Conservation (phyloP, 2,113 vertebrate genomes). For the Herpetotheres cachinnans region DNA sequence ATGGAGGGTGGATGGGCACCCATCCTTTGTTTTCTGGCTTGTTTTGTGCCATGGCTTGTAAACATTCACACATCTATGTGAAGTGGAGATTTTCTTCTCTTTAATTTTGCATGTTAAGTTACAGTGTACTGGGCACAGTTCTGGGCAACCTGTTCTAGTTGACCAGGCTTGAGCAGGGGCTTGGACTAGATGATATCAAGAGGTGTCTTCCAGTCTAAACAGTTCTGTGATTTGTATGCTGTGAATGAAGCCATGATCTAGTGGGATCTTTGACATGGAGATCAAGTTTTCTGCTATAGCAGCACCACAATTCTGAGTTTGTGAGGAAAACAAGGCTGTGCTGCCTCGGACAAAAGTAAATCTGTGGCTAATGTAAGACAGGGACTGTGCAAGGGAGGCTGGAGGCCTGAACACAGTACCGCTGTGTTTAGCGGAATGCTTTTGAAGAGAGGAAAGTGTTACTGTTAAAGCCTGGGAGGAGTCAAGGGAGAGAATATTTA, state of each 20-base stretch:
- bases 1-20: background rate
- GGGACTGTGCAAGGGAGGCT: background rate
- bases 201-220: background rate
- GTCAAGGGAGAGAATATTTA: background rate
- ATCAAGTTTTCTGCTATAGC: background rate
- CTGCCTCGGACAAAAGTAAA: background rate
- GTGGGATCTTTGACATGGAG: background rate
- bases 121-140: background rate
- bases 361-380: background rate
- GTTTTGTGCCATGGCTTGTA: background rate
- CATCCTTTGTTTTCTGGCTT: background rate
- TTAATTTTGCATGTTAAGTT: background rate
- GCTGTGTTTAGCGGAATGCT: background rate
- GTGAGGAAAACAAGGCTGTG: background rate
- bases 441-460: background rate
- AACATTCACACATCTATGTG: background rate
- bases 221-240: background rate
- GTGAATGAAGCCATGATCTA: background rate
- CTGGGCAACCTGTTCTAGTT: background rate
- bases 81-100: background rate
- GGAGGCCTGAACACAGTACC: background rate
- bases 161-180: background rate
- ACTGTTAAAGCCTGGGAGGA: background rate
- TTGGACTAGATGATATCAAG: background rate
- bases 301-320: background rate